These are phyloP conservation scores for Sylvia borin DNA, from an alignment of 2,797 vertebrate genomes.

Conservation along the genomic window DNA sequence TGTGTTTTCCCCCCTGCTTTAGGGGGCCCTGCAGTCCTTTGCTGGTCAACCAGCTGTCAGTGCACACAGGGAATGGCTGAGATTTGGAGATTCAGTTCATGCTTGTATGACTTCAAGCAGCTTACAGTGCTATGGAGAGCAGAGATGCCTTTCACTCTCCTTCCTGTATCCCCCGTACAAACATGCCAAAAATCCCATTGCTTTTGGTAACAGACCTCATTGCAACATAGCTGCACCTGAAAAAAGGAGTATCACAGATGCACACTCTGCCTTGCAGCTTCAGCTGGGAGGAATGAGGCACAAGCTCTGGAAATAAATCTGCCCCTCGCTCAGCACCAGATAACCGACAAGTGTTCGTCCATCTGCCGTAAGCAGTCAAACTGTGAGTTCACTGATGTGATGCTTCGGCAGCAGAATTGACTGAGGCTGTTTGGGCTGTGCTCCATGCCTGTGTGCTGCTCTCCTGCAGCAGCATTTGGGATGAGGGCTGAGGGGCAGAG, in stretches of 20 bases:
- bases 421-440: slow-evolving; percentile 67
- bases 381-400: slow-evolving; percentile 74
- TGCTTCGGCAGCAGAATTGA: slow-evolving; percentile 77
- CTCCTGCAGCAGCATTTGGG: slow-evolving; percentile 45
- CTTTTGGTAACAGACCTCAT: neutral
- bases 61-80: neutral
- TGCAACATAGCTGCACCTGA: slow-evolving; percentile 40
- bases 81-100: neutral
- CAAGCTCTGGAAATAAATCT: slow-evolving; percentile 87
- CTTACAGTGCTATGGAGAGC: neutral
- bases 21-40: neutral
- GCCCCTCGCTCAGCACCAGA: slow-evolving; percentile 75
- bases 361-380: slow-evolving; percentile 86
- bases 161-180: neutral
- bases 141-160: neutral
- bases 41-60: neutral
- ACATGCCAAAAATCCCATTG: slow-evolving; percentile 9
- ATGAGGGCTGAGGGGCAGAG: neutral
- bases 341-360: slow-evolving; percentile 90
- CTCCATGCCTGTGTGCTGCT: slow-evolving; percentile 68
- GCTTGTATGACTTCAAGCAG: neutral
- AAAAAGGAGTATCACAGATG: slow-evolving; percentile 70
- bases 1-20: neutral
- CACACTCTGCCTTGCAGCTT: slow-evolving; percentile 72
- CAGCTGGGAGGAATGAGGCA: slow-evolving; percentile 82